Percentiles rank a stretch among this genome's conserved stretches.
These are phyloP conservation scores for Engystomops pustulosus DNA, from an alignment of 2,113 vertebrate species.

Conservation along the genomic window DNA sequence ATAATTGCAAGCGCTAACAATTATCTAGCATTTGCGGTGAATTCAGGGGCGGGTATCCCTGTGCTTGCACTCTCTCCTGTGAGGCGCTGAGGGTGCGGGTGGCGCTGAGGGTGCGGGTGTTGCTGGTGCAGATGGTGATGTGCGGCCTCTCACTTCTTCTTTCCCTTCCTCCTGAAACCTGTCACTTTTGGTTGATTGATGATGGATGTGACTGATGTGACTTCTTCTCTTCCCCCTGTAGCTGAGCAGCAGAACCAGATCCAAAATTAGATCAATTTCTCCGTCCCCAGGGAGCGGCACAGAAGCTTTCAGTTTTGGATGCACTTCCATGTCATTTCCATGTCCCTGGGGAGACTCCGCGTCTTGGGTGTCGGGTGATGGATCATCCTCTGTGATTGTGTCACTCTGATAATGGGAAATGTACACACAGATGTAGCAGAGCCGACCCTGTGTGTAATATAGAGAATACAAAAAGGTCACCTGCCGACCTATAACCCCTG, in stretches of 20 bases:
- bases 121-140: background rate
- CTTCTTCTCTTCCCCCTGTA: background rate
- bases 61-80: too few relatives aligned
- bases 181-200: slow-evolving; percentile 46
- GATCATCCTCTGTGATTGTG: background rate
- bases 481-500: background rate
- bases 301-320: background rate
- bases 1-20: too few relatives aligned
- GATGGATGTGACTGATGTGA: background rate
- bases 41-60: too few relatives aligned
- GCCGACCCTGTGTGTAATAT: background rate
- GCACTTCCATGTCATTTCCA: background rate
- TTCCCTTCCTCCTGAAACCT: slow-evolving; percentile 28
- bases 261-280: slow-evolving; percentile 47
- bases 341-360: background rate
- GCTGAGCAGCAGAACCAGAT: background rate
- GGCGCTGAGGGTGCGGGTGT: too few relatives aligned
- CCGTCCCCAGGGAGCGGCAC: slow-evolving; percentile 3
- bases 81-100: too few relatives aligned
- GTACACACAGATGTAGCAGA: background rate
- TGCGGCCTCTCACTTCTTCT: slow-evolving; percentile 11
- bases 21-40: too few relatives aligned
- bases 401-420: background rate
- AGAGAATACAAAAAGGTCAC: too few relatives aligned
- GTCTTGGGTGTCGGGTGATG: background rate